Conservation (phyloP, 2,113 vertebrate genomes). For the Candoia aspera region DNA sequence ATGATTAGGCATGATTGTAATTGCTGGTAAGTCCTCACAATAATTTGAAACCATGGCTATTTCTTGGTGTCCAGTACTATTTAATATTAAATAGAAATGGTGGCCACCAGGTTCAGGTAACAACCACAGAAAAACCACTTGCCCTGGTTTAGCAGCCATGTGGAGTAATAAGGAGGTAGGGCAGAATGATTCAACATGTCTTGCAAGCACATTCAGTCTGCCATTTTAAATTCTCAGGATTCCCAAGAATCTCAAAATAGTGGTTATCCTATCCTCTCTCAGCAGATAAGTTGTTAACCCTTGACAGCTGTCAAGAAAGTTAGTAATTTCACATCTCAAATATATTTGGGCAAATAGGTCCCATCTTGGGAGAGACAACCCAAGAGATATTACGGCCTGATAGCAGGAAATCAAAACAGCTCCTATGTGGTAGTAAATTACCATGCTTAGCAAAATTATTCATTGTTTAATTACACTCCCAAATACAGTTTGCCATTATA, state of each 20-base stretch:
- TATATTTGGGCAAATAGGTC: background rate
- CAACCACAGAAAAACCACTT: background rate
- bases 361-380: background rate
- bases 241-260: background rate
- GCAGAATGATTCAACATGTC: background rate
- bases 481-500: background rate
- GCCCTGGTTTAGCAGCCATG: background rate
- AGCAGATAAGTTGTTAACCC: background rate
- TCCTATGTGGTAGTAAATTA: background rate
- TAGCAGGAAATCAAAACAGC: background rate
- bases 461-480: background rate
- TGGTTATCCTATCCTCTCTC: background rate
- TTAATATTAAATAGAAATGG: background rate
- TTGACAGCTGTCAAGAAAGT: background rate
- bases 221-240: background rate
- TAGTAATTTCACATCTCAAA: background rate
- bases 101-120: background rate
- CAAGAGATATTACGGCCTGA: background rate
- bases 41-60: background rate
- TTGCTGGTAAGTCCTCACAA: background rate
- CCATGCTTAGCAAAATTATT: background rate
- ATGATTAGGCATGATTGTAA: background rate
- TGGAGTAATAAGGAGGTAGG: background rate
- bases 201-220: background rate
- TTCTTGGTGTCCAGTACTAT: background rate